Percentiles rank a stretch among this genome's conserved stretches.
Evolutionary conservation across 2,888 invertebrate genomes (phyloP).

Genomic region (Drosophila austrosaltans): DNA sequence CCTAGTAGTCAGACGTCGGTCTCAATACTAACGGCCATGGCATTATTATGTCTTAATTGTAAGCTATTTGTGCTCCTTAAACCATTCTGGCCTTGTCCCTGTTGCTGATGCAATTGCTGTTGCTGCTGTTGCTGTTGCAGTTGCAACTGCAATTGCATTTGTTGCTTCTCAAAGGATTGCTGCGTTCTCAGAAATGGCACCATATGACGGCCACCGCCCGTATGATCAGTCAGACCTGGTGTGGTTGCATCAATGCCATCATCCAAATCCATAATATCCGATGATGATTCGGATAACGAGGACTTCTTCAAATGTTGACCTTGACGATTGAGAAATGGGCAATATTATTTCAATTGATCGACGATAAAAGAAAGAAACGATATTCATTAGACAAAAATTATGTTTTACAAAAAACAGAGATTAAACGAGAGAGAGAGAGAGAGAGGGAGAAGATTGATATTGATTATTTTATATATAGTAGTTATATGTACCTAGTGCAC

Average conservation of each 20-base stretch:
- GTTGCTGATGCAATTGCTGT: slow-evolving; percentile 74
- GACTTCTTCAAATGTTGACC: slow-evolving; percentile 95
- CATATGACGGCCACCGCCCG: slow-evolving; percentile 83
- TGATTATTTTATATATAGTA: slow-evolving; percentile 48
- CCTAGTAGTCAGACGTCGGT: slow-evolving; percentile 98
- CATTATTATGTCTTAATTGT: slow-evolving; percentile 88
- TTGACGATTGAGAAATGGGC: slow-evolving; percentile 71
- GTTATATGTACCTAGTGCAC: slow-evolving; percentile 90
- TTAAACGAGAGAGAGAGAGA: background rate
- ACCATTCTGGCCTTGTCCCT: slow-evolving; percentile 70
- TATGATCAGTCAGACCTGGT: slow-evolving; percentile 84
- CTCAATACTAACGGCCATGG: slow-evolving; percentile 94
- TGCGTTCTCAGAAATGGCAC: slow-evolving; percentile 84
- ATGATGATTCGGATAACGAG: slow-evolving; percentile 94
- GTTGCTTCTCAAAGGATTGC: slow-evolving; percentile 83
- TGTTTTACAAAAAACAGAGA: slow-evolving; percentile 3
- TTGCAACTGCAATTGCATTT: slow-evolving; percentile 81
- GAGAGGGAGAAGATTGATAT: slow-evolving; percentile 7
- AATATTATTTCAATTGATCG: slow-evolving; percentile 16
- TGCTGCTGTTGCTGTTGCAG: slow-evolving; percentile 78
- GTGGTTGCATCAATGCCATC: slow-evolving; percentile 88
- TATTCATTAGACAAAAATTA: slow-evolving; percentile 17
- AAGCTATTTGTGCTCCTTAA: slow-evolving; percentile 77
- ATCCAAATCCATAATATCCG: slow-evolving; percentile 96
- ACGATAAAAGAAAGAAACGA: background rate